Base-by-base conservation (phyloP, 1,140 invertebrate species). In the Lucilia sericata region DNA sequence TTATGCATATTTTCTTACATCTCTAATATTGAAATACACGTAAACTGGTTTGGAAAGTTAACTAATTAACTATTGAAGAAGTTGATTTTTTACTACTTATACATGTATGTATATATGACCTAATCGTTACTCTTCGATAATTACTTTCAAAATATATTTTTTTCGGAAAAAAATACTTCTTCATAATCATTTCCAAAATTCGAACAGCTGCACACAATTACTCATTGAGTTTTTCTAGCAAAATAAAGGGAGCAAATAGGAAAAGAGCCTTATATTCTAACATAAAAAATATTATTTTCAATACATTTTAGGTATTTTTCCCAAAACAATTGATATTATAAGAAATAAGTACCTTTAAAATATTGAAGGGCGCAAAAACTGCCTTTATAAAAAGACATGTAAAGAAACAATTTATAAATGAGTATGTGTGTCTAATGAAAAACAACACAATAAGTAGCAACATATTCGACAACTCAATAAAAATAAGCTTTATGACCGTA, bases 141-240 rank as follows among this genome's bases (percentile, higher is more conserved):
- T 30, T 2, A 30, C 25, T 30, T 30, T 30, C 25, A 30, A 30
- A 30, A 2, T 30, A 30, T 30, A 2, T 30, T 2, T 30, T 30
- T 30, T 30, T 30, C 3, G 25, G 3, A 30, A 30, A 3, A 30
- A 30, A 34, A 25, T 17, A 25, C 74, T 42, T 36, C 7, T 82
- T 65, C 51, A 65, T 70, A 82, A 82, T 65, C 1, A 82, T 80
- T 83, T 83, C 88, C 87, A 88, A 87, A 88, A 88, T 89, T 89
- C 87, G 85, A 88, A 87, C 88, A 89, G 88, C 88, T 89, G 88
- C 88, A 89, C 87, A 88, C 88, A 87, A 89, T 89, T 89, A 89
- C 88, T 83, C 70, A 83, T 47, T 74, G 34, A 30, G 9, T 49
- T 80, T 36, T 36, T 47, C 42, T 49, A n/a, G 17, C 42, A 51